Conservation (phyloP, 2,797 vertebrate species). For the Antennarius maculatus region DNA sequence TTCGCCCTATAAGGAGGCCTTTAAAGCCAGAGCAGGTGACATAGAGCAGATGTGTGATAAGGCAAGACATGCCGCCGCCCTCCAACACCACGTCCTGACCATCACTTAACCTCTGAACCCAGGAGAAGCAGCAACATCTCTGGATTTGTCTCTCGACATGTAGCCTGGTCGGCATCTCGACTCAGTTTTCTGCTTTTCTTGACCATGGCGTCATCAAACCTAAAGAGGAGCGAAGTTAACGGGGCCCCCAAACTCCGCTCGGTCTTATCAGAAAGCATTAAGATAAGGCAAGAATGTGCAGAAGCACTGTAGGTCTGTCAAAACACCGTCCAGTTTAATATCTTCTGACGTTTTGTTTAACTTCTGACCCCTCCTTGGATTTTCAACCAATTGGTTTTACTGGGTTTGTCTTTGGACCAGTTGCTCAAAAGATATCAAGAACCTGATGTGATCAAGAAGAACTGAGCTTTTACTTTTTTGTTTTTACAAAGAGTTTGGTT, state of each 20-base stretch:
- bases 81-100: conserved; percentile 2
- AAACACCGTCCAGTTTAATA: conserved; percentile 32
- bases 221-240: conserved; percentile 59
- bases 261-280: conserved; percentile 66
- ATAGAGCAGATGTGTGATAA: conserved; percentile 60
- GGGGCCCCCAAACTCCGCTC: conserved; percentile 28
- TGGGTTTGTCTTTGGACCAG: no score
- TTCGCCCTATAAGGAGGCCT: background rate
- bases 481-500: no score
- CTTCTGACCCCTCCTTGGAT: conserved; percentile 11
- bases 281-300: conserved; percentile 82
- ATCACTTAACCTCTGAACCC: conserved; percentile 14
- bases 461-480: no score
- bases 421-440: no score
- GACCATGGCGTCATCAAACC: conserved; percentile 48
- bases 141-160: conserved; percentile 44
- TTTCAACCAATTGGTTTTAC: no score
- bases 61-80: conserved; percentile 36
- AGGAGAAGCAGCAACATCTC: conserved; percentile 22
- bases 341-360: conserved; percentile 16
- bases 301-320: conserved; percentile 57
- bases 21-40: conserved; percentile 31
- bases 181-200: conserved; percentile 28
- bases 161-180: conserved; percentile 18
- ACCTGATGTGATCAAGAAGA: no score